Percentiles rank a stretch among this genome's conserved stretches.
Evolutionary conservation across 2,113 vertebrate species (phyloP).

Genomic region (Tinamus guttatus): DNA sequence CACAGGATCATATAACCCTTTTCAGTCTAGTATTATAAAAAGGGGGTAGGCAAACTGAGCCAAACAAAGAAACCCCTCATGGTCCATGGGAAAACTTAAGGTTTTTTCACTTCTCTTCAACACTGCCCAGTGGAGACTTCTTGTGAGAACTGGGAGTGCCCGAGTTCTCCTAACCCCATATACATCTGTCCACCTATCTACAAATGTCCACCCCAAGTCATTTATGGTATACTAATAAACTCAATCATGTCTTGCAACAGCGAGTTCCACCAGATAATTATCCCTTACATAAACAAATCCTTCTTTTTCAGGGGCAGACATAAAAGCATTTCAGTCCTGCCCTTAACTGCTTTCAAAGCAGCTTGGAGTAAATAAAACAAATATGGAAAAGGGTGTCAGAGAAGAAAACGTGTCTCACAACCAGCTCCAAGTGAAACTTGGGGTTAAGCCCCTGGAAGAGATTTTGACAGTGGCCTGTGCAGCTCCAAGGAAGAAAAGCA

Average conservation of each 20-base stretch:
- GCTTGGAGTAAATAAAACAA: neutral
- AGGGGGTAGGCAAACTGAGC: neutral
- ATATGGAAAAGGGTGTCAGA: neutral
- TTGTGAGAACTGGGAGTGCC: too few species aligned
- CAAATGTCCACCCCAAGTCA: neutral
- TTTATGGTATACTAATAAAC: neutral
- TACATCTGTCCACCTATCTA: neutral
- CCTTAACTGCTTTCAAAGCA: neutral
- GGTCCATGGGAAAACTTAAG: slow-evolving; percentile 9
- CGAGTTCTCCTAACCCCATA: neutral
- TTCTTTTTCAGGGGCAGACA: neutral
- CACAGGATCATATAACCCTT: neutral
- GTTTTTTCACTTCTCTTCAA: neutral
- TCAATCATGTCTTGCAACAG: neutral
- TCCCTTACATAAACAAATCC: neutral
- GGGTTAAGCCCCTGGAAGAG: neutral
- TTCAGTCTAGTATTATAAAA: neutral
- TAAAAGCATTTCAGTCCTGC: neutral
- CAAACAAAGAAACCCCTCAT: neutral
- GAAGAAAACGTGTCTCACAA: neutral
- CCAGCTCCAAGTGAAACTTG: neutral
- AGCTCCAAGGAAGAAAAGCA: neutral
- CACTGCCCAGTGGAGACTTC: neutral
- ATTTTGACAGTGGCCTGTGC: neutral
- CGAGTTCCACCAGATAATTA: neutral